These are phyloP conservation scores for Synanceia verrucosa DNA, from an alignment of 2,797 vertebrate genomes.

Conservation along the genomic window DNA sequence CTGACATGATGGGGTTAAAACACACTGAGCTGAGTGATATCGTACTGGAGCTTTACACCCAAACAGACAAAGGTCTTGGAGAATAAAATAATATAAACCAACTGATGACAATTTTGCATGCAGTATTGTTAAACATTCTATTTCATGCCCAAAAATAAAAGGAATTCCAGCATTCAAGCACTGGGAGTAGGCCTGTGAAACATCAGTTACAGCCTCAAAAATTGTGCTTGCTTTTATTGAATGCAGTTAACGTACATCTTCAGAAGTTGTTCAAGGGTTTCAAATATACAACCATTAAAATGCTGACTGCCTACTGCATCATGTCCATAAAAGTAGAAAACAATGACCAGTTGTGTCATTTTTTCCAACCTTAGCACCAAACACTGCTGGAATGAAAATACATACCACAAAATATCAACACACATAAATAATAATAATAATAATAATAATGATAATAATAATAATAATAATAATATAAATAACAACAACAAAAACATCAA, in stretches of 20 bases:
- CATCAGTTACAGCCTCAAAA: not conserved
- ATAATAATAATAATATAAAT: not conserved
- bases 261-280: too few species aligned
- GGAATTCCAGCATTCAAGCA: too few species aligned
- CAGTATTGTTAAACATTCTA: too few species aligned
- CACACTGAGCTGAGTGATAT: not conserved
- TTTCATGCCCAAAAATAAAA: too few species aligned
- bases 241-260: too few species aligned
- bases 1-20: slow-evolving; percentile 29
- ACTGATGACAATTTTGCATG: not conserved
- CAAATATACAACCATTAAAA: not conserved
- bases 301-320: not conserved
- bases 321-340: not conserved
- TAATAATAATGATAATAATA: too few species aligned
- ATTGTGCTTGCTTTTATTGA: too few species aligned
- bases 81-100: not conserved
- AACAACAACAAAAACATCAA: not conserved
- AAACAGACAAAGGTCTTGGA: not conserved
- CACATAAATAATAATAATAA: too few species aligned
- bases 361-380: not conserved
- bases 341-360: not conserved
- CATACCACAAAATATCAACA: not conserved
- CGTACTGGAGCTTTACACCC: not conserved
- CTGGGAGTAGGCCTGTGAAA: not conserved
- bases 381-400: not conserved